Evolutionary conservation across 2,888 invertebrate genomes (phyloP).

Genomic region (Ectobius pallidus): DNA sequence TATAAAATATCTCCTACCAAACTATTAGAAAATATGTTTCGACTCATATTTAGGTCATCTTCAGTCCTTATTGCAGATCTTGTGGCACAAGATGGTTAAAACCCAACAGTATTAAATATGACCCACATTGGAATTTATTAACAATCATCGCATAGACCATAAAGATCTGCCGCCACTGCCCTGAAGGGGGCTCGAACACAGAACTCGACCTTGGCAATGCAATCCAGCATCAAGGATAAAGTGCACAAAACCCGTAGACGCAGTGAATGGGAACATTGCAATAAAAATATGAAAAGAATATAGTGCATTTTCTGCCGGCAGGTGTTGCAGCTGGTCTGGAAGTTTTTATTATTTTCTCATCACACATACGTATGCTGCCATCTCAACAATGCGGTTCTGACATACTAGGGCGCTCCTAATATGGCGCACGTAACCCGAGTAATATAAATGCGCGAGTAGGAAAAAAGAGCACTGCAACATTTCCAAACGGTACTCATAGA

Average conservation of each 20-base stretch:
- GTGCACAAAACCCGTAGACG: neutral
- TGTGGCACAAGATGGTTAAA: too few species aligned
- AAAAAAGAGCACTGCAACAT: neutral
- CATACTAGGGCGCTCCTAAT: neutral
- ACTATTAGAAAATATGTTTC: too few species aligned
- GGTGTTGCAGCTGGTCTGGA: neutral
- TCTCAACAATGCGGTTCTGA: neutral
- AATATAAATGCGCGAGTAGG: neutral
- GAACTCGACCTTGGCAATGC: neutral
- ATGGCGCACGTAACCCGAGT: neutral
- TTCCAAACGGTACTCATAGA: neutral
- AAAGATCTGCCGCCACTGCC: neutral
- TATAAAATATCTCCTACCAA: too few species aligned
- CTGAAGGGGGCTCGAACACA: neutral
- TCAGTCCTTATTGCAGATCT: too few species aligned
- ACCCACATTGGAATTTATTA: too few species aligned
- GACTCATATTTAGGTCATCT: too few species aligned
- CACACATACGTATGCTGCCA: neutral
- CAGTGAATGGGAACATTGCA: neutral
- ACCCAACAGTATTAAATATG: too few species aligned
- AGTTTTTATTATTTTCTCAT: neutral
- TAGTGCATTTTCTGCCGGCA: neutral
- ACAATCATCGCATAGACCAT: too few species aligned
- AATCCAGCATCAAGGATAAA: neutral
- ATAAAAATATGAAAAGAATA: neutral